Evolutionary conservation across 2,113 vertebrate genomes (phyloP).

Genomic region (Lagopus leucura): DNA sequence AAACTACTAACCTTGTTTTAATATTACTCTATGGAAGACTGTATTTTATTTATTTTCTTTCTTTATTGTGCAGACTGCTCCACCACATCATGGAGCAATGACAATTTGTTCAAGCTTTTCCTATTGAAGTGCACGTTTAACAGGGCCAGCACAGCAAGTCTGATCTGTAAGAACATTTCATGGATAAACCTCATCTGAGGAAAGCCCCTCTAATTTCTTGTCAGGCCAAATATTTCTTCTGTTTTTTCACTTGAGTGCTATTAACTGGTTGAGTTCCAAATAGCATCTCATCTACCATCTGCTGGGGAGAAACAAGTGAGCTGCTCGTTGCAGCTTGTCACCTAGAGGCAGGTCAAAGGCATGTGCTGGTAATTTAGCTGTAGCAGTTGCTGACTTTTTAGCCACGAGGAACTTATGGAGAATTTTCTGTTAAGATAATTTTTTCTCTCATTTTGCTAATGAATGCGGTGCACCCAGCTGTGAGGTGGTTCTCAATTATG

Average conservation of each 20-base stretch:
- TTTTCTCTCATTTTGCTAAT: constrained; percentile 47
- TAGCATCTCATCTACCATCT: constrained; percentile 19
- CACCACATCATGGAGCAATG: background rate
- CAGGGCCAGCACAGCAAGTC: background rate
- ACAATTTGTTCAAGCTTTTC: background rate
- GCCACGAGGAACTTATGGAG: background rate
- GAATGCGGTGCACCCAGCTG: constrained; percentile 14
- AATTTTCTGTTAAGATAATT: constrained; percentile 16
- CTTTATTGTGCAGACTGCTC: background rate
- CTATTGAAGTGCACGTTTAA: background rate
- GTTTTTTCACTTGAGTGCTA: background rate
- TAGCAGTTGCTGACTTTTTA: constrained; percentile 29
- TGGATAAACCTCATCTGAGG: background rate
- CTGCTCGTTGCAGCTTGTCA: background rate
- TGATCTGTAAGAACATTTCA: background rate
- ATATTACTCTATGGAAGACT: background rate
- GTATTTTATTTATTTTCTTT: background rate
- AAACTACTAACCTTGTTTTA: background rate
- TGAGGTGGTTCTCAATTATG: constrained; percentile 5
- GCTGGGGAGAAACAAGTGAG: background rate
- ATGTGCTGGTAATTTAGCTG: constrained; percentile 13
- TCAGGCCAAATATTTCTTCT: background rate
- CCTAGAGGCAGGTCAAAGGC: constrained; percentile 36
- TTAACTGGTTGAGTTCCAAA: constrained; percentile 33
- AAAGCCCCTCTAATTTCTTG: constrained; percentile 14